Evolutionary conservation across 1,140 invertebrate species (phyloP), one percentile per base, ranked within the genome.

Genomic region (Leptinotarsa undecemlineata): DNA sequence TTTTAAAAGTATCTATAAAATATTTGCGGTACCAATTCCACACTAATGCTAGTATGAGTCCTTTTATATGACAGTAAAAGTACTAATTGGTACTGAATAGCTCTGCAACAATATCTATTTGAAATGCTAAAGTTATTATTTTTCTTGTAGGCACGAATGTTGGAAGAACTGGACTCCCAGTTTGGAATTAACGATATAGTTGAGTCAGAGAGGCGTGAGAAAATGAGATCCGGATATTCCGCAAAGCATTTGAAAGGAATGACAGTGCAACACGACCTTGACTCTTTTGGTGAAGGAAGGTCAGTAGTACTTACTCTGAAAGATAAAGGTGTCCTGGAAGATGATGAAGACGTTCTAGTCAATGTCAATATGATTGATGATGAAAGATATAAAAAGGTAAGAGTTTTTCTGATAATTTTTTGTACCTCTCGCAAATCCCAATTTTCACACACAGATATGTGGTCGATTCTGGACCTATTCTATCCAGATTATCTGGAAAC

Each of bases 351-450:
- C 87, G 92, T 96, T 17, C 88, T 99, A 23, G 91, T 99, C 23
- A 99, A 99, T 88, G 95, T 99, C 3, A 99, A 99, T 85, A 92
- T 99, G 83, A 83, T 96, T 1, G 98, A 99, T 83, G 91, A 97
- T 81, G 98, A 99, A 85, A 89, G 90, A 69, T 96, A 96, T 82
- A 93, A 94, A 80, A 94, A 94, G 87, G 90, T 91, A 85, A 79
- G 74, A 69, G 23, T 15, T 19, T 47, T 77, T 42, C 33, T 42
- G 33, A 3, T 42, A 11, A 0, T 42, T 11, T 42, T 42, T 42
- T 42, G n/a, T n/a, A n/a, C n/a, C n/a, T n/a, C n/a, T n/a, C 3
- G 6, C 5, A 26, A 26, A 33, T 33, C 26, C 26, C 26, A 8
- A 33, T 33, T 33, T 33, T 33, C 0, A 33, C 26, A 1, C 6